phyloP scores from a whole-genome alignment of 2,888 invertebrate species.

The Chorisops tibialis region DNA sequence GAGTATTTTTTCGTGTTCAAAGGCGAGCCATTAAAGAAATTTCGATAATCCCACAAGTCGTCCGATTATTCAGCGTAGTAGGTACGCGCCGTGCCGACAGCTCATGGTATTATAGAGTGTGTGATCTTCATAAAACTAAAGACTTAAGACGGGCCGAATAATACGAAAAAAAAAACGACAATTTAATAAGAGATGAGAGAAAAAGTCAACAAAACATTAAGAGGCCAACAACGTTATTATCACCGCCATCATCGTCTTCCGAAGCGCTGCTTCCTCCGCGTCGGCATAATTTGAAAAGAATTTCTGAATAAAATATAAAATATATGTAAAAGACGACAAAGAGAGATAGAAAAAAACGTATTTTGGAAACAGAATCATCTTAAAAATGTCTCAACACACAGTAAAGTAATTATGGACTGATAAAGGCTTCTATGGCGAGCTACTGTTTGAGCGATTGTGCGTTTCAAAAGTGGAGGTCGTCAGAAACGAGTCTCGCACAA shows the following conservation, averaged over 20 bases:
- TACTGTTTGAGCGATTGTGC: slow-evolving; percentile 19
- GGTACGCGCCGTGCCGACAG: background rate
- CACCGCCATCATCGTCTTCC: background rate
- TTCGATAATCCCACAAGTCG: slow-evolving; percentile 33
- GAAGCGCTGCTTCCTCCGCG: background rate
- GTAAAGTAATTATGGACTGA: slow-evolving; percentile 28
- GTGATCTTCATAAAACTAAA: slow-evolving; percentile 12
- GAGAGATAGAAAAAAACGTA: no score
- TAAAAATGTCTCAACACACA: background rate
- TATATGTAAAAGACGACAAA: no score
- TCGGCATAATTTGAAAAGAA: slow-evolving; percentile 3
- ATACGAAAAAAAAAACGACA: background rate
- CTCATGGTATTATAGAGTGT: no score
- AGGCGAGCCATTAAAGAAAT: slow-evolving; percentile 55
- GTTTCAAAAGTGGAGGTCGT: no score
- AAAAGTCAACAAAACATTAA: slow-evolving; percentile 24
- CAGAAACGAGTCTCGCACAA: no score
- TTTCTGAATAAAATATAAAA: background rate
- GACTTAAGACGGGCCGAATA: background rate
- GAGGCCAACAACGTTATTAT: slow-evolving; percentile 13
- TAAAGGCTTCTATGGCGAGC: slow-evolving; percentile 29
- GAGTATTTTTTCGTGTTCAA: slow-evolving; percentile 53
- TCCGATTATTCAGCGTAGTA: slow-evolving; percentile 20
- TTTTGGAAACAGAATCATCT: no score
- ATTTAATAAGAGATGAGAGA: background rate